Evolutionary conservation across 2,888 invertebrate genomes (phyloP).

Genomic region (Nemotelus pantherinus): DNA sequence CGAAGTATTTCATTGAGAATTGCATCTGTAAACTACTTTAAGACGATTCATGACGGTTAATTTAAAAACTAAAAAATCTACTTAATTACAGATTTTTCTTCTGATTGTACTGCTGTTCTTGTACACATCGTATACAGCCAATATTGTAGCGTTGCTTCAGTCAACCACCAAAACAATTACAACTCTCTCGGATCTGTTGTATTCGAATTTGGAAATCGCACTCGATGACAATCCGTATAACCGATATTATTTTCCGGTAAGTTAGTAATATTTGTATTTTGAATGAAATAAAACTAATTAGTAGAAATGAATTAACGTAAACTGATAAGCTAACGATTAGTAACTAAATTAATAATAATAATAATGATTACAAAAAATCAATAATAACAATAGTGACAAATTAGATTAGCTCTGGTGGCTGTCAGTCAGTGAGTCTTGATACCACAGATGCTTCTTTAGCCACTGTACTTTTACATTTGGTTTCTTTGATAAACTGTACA

Average conservation of each 20-base stretch:
- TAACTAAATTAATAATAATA: no score
- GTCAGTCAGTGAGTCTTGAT: no score
- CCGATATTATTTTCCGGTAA: conserved; percentile 68
- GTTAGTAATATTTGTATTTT: not conserved
- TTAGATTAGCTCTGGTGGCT: no score
- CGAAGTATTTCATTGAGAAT: conserved; percentile 48
- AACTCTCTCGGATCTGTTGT: conserved; percentile 68
- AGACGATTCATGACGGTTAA: not conserved
- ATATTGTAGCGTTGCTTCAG: conserved; percentile 72
- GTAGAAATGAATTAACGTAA: not conserved
- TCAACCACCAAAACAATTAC: conserved; percentile 73
- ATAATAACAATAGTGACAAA: no score
- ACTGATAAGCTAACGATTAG: no score
- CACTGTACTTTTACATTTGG: no score
- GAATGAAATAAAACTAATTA: not conserved
- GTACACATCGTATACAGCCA: conserved; percentile 76
- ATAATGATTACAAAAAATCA: no score
- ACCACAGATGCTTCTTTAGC: no score
- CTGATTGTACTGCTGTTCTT: conserved; percentile 70
- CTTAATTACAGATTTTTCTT: conserved; percentile 66
- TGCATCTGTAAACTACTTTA: not conserved
- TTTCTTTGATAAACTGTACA: no score
- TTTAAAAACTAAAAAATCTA: conserved; percentile 36
- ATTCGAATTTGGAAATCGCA: conserved; percentile 71
- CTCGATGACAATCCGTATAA: conserved; percentile 73